phyloP scores from a whole-genome alignment of 2,113 vertebrate genomes.

The Lepidothrix coronata region DNA sequence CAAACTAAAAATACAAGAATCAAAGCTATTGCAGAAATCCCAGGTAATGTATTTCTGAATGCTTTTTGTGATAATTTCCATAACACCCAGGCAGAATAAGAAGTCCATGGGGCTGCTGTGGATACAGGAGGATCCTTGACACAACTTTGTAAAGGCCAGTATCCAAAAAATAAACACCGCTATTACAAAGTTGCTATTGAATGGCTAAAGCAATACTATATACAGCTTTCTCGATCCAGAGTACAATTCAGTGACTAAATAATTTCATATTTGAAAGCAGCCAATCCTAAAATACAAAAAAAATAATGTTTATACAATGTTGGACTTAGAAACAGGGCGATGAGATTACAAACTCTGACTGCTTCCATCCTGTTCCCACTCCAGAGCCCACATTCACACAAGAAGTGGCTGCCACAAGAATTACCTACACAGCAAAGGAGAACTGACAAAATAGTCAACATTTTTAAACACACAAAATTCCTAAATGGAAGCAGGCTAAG shows the following conservation, averaged over 20 bases:
- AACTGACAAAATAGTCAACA: neutral
- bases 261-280: neutral
- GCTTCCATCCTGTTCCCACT: neutral
- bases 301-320: neutral
- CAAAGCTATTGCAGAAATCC: neutral
- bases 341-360: neutral
- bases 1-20: neutral
- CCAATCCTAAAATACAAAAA: neutral
- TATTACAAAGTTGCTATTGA: neutral
- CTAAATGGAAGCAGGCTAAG: neutral
- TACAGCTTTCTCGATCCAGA: neutral
- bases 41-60: neutral
- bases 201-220: neutral
- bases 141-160: neutral
- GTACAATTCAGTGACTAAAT: neutral
- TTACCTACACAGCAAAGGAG: neutral
- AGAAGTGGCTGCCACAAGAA: neutral
- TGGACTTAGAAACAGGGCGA: neutral
- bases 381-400: neutral
- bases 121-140: neutral
- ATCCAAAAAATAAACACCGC: neutral
- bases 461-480: neutral
- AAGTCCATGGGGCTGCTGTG: neutral
- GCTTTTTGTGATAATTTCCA: neutral
- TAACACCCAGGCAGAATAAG: neutral